phyloP scores from a whole-genome alignment of 2,888 invertebrate species.

The Lasioglossum leucozonium region DNA sequence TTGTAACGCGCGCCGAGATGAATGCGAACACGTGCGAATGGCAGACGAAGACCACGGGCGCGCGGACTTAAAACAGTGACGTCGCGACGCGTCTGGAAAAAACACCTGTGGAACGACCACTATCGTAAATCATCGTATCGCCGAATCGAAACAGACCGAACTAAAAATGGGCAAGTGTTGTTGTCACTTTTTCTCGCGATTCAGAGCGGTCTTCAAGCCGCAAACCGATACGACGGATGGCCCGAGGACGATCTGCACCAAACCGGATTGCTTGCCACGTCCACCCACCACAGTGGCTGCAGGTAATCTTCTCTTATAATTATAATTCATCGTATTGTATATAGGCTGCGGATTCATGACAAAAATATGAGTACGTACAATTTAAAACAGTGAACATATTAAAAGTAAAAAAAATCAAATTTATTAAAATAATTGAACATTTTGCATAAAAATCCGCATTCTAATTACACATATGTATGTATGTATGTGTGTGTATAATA shows the following conservation, averaged over 20 bases:
- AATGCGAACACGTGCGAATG: not conserved
- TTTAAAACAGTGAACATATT: too few species aligned
- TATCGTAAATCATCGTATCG: not conserved
- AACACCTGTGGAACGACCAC: constrained; percentile 2
- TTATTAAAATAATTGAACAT: too few species aligned
- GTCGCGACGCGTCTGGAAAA: not conserved
- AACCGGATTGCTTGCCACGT: constrained; percentile 79
- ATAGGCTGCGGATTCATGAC: not conserved
- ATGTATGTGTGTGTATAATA: too few species aligned
- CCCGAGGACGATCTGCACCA: constrained; percentile 74
- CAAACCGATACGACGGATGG: constrained; percentile 57
- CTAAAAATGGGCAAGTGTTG: constrained; percentile 81
- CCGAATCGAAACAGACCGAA: not conserved
- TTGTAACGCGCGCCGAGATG: not conserved
- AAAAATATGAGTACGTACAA: too few species aligned
- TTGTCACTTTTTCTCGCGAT: constrained; percentile 71
- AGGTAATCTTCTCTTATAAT: constrained; percentile 64
- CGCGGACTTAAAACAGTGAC: not conserved
- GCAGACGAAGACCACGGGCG: not conserved
- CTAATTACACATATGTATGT: too few species aligned
- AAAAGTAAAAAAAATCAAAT: too few species aligned
- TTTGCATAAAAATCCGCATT: too few species aligned
- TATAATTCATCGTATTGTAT: not conserved
- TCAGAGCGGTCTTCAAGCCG: constrained; percentile 78
- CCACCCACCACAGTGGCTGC: constrained; percentile 71